Base-by-base conservation (phyloP, 2,888 invertebrate species). In the Quadroppia sp. region DNA sequence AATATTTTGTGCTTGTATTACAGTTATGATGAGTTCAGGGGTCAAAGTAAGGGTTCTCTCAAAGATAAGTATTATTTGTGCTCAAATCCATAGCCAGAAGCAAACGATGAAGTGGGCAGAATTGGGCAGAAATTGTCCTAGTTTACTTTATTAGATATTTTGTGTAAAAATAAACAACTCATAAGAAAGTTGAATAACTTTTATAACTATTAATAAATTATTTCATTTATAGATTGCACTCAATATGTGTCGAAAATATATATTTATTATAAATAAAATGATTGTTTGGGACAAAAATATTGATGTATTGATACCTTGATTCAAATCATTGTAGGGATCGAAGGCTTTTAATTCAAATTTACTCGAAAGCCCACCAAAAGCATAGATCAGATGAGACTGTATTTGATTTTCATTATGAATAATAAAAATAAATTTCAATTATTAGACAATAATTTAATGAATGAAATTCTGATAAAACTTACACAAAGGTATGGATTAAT, bases 401-500 rank as follows among this genome's bases (percentile, higher is more conserved):
- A 64, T 36, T 30, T 32, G 11, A 64, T 20, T 59, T n/a, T 28
- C 7, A 28, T 28, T 59, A 13, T 59, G 4, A 25, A 28, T 28
- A 7, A 59, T 6, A 61, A 23, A 7, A 2, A 40, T 23, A 3
- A 67, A 25, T 20, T 42, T 20, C 15, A 67, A 30, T 67, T 17
- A 32, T 36, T 28, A 36, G n/a, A 13, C 23, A 7, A 53, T 11
- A 25, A 17, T 20, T 67, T 61, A 32, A 32, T 17, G 6, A n/a
- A n/a, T 28, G n/a, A n/a, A 59, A 20, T 61, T 30, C 6, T 32
- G 15, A 9, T 64, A 6, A 94, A 87, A 87, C 94, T 94, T 48
- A 94, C 94, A 84, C 94, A 94, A 28, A 94, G 86, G 82, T 94
- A 94, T 0, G 94, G 94, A 86, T 94, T 94, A 82, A 94, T 94